Evolutionary conservation across 2,113 vertebrate genomes (phyloP).

Genomic region (Notarius lentiginosus): DNA sequence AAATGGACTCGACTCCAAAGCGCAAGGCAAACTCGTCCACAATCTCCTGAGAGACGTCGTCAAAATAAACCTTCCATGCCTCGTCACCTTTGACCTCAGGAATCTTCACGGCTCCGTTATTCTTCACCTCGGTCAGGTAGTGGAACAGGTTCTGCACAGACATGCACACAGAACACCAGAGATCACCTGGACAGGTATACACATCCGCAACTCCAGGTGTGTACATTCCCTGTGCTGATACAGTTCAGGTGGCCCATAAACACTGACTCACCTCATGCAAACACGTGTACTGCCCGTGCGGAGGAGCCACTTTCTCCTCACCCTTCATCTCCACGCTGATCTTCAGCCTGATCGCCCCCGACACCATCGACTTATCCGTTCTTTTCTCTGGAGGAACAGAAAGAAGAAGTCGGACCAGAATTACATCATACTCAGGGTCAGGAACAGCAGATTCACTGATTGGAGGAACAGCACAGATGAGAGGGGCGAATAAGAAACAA

Average conservation of each 20-base stretch:
- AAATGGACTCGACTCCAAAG: constrained; percentile 96
- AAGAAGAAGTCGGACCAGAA: neutral
- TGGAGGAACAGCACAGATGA: neutral
- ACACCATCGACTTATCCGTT: constrained; percentile 96
- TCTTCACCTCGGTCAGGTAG: constrained; percentile 91
- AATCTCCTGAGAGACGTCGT: constrained; percentile 93
- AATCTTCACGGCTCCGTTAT: constrained; percentile 85
- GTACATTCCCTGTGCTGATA: neutral
- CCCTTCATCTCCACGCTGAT: constrained; percentile 97
- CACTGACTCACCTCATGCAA: constrained; percentile 86
- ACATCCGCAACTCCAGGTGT: neutral
- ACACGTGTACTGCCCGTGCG: constrained; percentile 95
- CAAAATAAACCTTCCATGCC: constrained; percentile 98
- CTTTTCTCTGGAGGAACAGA: constrained; percentile 82
- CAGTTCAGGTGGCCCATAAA: neutral
- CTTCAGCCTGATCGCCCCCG: constrained; percentile 92
- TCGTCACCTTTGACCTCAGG: constrained; percentile 93
- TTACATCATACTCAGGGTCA: neutral
- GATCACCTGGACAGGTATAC: neutral
- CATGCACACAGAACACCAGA: neutral
- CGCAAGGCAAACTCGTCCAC: constrained; percentile 98
- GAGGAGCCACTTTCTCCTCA: constrained; percentile 94
- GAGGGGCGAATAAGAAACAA: too few species aligned
- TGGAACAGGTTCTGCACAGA: constrained; percentile 88
- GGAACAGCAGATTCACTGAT: neutral